Evolutionary conservation across 2,113 vertebrate species (phyloP).

Genomic region (Barbus barbus): DNA sequence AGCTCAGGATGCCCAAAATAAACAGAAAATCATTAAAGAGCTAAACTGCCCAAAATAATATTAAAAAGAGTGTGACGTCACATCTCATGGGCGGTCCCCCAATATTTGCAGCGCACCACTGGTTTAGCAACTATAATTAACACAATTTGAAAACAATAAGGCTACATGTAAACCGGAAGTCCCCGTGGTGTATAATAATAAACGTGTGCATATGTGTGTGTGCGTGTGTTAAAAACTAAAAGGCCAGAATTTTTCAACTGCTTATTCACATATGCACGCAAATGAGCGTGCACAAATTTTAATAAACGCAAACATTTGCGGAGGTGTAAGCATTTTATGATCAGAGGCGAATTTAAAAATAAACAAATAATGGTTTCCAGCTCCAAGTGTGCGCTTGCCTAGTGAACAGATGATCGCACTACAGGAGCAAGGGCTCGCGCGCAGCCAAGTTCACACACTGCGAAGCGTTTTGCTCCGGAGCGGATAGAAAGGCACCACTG

Average conservation of each 20-base stretch:
- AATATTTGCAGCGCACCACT: neutral
- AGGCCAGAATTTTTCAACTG: neutral
- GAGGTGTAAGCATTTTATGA: neutral
- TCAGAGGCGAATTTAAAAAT: neutral
- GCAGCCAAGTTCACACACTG: neutral
- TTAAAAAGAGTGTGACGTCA: neutral
- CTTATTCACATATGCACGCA: neutral
- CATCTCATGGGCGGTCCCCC: neutral
- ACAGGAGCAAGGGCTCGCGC: neutral
- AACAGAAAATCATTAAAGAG: neutral
- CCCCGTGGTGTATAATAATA: neutral
- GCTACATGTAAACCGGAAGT: neutral
- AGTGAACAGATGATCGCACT: constrained; percentile 31
- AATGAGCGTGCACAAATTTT: neutral
- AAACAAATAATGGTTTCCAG: neutral
- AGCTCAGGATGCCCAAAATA: neutral
- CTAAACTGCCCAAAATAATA: neutral
- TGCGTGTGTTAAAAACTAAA: neutral
- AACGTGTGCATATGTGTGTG: neutral
- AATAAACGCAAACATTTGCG: neutral
- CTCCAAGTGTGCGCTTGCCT: neutral
- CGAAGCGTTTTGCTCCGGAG: constrained; percentile 25
- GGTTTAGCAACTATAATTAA: neutral
- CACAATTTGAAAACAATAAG: neutral
- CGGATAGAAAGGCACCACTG: constrained; percentile 13